Conservation (phyloP, 1,140 invertebrate genomes). For the Drosophila tani region DNA sequence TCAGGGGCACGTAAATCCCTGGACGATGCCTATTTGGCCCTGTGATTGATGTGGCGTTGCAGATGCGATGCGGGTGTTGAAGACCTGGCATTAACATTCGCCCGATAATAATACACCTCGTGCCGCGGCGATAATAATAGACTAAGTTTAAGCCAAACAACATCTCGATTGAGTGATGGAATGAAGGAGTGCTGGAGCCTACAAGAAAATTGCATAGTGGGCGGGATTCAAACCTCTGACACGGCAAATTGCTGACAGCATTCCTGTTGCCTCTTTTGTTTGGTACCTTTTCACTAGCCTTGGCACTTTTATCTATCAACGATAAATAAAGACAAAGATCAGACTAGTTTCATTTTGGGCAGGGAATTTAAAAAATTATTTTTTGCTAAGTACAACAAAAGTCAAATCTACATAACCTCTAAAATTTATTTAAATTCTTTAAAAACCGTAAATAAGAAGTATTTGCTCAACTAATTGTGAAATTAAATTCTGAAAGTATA, state of each 20-base stretch:
- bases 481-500: too few species aligned
- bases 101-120: constrained; percentile 65
- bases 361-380: neutral
- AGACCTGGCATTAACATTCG: constrained; percentile 54
- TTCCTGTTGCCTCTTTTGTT: constrained; percentile 15
- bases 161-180: constrained; percentile 53
- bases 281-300: neutral
- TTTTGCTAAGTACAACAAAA: neutral
- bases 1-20: constrained; percentile 18
- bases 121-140: constrained; percentile 55
- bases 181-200: constrained; percentile 15
- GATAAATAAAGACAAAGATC: too few species aligned
- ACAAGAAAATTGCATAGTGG: constrained; percentile 63
- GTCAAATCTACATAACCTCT: too few species aligned
- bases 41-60: constrained; percentile 72
- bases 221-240: constrained; percentile 35
- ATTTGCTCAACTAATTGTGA: too few species aligned
- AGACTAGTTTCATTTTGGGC: neutral
- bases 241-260: constrained; percentile 53
- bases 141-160: constrained; percentile 52
- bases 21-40: constrained; percentile 67
- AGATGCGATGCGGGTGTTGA: constrained; percentile 71
- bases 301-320: neutral
- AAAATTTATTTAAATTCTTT: too few species aligned
- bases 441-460: too few species aligned